Base-by-base conservation (phyloP, 2,113 vertebrate species). In the Platichthys stellatus region DNA sequence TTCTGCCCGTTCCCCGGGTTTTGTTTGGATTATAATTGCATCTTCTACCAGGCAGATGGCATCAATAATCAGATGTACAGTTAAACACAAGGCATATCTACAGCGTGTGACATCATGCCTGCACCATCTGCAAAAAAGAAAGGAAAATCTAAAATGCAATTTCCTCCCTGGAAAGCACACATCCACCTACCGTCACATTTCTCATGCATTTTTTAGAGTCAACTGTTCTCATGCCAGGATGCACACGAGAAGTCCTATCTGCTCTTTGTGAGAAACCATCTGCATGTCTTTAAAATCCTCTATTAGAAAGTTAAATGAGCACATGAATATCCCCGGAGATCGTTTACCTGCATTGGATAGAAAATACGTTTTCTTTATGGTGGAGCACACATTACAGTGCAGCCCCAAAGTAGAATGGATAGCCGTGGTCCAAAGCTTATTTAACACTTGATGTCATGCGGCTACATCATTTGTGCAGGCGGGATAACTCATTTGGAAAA, bases 401-500 rank as follows among this genome's bases (percentile, higher is more conserved):
- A 77, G 72, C 73, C 73, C 58, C 88, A 89, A 92, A 94, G 88
- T 84, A 92, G 88, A 93, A 93, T 92, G 90, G 86, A 94, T 93
- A 78, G 90, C 91, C 80, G 69, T 51, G 72, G 84, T 86, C 85
- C 63, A 49, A 76, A 91, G 90, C 91, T 93, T 93, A 94, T 94
- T 94, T 93, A 93, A 93, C 92, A 92, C 86, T 92, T 86, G 86
- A 91, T 90, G 91, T 91, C 92, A 89, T 92, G 91, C 92, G 81
- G 88, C 90, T 88, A 69, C 88, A 86, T 83, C 87, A 89, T 92
- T 93, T 90, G 89, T 76, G 82, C 81, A 88, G 88, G 89, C 86
- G 89, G 91, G 84, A 91, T 80, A 93, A 93, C 85, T 93, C 91
- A 86, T 90, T 90, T 92, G 92, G 92, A 93, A 94, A 95, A 94